Percentiles rank a stretch among this genome's conserved stretches.
Conservation (phyloP, 2,888 invertebrate species). For the Eulithis prunata region DNA sequence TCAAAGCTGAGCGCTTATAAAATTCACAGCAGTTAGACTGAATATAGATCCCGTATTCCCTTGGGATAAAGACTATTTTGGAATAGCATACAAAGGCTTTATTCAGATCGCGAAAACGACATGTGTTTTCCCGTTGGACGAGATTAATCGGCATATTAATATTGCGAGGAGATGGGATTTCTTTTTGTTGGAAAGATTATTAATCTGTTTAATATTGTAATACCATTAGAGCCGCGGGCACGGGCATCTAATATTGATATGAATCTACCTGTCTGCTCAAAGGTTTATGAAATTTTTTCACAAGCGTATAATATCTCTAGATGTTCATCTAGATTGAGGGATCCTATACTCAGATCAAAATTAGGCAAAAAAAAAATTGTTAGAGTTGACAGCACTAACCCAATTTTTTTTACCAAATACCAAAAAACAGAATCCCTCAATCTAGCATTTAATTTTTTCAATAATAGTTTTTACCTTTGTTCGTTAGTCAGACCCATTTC, state of each 20-base stretch:
- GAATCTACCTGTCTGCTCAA: constrained; percentile 9
- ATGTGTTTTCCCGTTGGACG: constrained; percentile 35
- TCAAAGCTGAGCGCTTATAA: constrained; percentile 14
- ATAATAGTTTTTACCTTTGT: too few species aligned
- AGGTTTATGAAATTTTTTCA: not conserved
- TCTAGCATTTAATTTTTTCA: too few species aligned
- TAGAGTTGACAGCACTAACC: too few species aligned
- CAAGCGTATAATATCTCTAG: too few species aligned
- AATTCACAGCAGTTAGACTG: not conserved
- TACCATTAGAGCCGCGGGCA: constrained; percentile 8
- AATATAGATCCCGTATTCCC: constrained; percentile 12
- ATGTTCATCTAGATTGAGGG: too few species aligned
- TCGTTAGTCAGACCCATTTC: too few species aligned
- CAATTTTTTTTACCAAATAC: too few species aligned
- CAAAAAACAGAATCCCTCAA: too few species aligned
- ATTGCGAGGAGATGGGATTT: constrained; percentile 26
- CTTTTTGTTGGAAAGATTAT: constrained; percentile 29
- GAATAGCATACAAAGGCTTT: constrained; percentile 21
- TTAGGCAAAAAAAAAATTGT: too few species aligned
- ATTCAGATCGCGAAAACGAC: constrained; percentile 34
- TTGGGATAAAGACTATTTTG: constrained; percentile 26
- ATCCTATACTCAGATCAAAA: too few species aligned
- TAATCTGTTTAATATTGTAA: constrained; percentile 21
- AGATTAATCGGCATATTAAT: constrained; percentile 41
- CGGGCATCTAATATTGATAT: constrained; percentile 13